Evolutionary conservation across 2,888 invertebrate species (phyloP), one percentile per base, ranked within the genome.

Genomic region (Orchestes rusci): DNA sequence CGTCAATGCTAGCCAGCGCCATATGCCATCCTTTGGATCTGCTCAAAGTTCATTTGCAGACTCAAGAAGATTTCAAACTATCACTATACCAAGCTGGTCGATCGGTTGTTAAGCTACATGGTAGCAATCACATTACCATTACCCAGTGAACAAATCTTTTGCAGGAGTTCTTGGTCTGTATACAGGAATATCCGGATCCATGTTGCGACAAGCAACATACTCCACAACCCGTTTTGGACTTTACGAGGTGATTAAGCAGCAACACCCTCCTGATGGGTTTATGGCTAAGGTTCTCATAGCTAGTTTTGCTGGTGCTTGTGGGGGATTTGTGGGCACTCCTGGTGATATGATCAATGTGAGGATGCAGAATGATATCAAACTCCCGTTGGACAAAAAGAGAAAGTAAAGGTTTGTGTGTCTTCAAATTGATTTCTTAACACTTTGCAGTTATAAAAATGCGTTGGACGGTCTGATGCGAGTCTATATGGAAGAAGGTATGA

Each of bases 351-450:
- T 99, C 39, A 99, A 99, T 72, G 99, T 99, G 3, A 75, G 99
- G 57, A 97, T 99, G 97, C 97, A 99, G 68, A 99, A 99, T 73
- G 99, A 99, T 70, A 80, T 96, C 16, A 99, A 97, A 71, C 69
- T 97, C 36, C 81, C 92, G 3, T 63, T 70, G 40, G 88, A 91
- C 15, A 77, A 83, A 56, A 75, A 94, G 62, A 78, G 96, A 73
- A 95, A 96, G 95, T 94, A 71, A 74, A 82, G 70, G 53, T 16
- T 34, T 13, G 23, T n/a, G n/a, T n/a, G n/a, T n/a, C n/a, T n/a
- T n/a, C n/a, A n/a, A 23, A 23, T 23, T 23, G 10, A 23, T 23
- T 23, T 23, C 23, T 8, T 23, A 10, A 23, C 23, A 23, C 5
- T 23, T 23, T 23, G 5, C n/a, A n/a, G n/a, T n/a, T n/a, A n/a